Evolutionary conservation across 2,888 invertebrate genomes (phyloP).

Genomic region (Rhingia campestris): DNA sequence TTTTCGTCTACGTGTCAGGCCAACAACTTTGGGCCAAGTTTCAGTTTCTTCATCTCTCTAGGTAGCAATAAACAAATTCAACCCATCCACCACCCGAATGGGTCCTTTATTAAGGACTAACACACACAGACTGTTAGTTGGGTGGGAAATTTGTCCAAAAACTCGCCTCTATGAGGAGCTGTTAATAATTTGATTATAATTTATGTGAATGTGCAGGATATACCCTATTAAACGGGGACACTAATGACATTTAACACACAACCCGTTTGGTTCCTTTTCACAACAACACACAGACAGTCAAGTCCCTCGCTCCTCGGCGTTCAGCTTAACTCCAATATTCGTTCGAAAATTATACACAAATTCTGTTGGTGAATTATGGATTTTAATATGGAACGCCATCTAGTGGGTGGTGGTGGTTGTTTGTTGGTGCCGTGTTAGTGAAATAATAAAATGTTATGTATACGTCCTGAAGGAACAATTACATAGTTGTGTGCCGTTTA

Average conservation of each 20-base stretch:
- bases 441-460: slow-evolving; percentile 72
- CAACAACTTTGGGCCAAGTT: slow-evolving; percentile 63
- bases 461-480: slow-evolving; percentile 72
- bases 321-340: slow-evolving; percentile 13
- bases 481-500: slow-evolving; percentile 70
- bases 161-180: slow-evolving; percentile 39
- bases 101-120: background rate
- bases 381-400: slow-evolving; percentile 70
- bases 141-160: slow-evolving; percentile 33
- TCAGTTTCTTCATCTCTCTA: slow-evolving; percentile 53
- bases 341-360: slow-evolving; percentile 57
- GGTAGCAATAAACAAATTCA: slow-evolving; percentile 65
- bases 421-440: slow-evolving; percentile 5
- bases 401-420: slow-evolving; percentile 38
- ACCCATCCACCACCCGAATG: slow-evolving; percentile 30
- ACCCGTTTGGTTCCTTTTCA: slow-evolving; percentile 38
- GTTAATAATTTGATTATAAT: slow-evolving; percentile 72
- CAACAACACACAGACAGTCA: background rate
- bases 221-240: slow-evolving; percentile 59
- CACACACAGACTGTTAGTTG: slow-evolving; percentile 7
- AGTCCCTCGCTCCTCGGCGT: background rate
- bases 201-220: slow-evolving; percentile 56
- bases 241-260: slow-evolving; percentile 65
- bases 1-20: slow-evolving; percentile 62
- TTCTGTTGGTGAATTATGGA: slow-evolving; percentile 65